Evolutionary conservation across 2,797 vertebrate species (phyloP), one percentile per base, ranked within the genome.

Genomic region (Astyanax mexicanus): DNA sequence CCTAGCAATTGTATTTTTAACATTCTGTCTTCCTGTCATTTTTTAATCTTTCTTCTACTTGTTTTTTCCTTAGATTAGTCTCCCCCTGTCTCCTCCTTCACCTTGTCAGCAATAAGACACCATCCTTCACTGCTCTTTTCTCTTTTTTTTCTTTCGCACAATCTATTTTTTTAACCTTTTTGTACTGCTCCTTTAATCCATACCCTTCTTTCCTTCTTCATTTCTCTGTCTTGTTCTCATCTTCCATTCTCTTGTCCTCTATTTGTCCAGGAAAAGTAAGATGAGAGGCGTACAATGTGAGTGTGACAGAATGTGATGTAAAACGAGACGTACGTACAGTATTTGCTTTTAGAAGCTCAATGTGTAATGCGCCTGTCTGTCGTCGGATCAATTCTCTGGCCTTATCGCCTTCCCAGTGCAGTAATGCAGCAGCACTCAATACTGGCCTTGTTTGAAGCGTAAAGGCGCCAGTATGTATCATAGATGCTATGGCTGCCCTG

Each of bases 381-480:
- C 52, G 51, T 60, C 69, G 49, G 51, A 72, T 67, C 38, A 55
- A 49, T 45, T 69, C 69, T 25, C 51, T 72, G 54, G 49, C 29
- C 40, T 68, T 32, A 69, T 47, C 51, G 25, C 45, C 47, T 12
- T 61, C 60, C 37, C n/a, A n/a, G n/a, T n/a, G 35, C 37, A 70
- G 27, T 32, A 51, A 45, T 44, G 25, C 54, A 60, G 40, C 51
- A 40, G 67, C 44, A 72, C 66, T 75, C 66, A 75, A 66, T 40
- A 42, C 74, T 70, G 49, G 75, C 84, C 70, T 82, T 82, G 86
- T 90, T 88, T 87, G 78, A 61, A 73, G 35, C 15, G 11, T 32
- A 81, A 86, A 86, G 91, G 90, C 89, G 88, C 90, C 90, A 90
- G 89, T 83, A 35, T 77, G 68, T 74, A 81, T 60, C 51, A 77